Conservation (phyloP, 2,113 vertebrate genomes). For the Odocoileus virginianus region DNA sequence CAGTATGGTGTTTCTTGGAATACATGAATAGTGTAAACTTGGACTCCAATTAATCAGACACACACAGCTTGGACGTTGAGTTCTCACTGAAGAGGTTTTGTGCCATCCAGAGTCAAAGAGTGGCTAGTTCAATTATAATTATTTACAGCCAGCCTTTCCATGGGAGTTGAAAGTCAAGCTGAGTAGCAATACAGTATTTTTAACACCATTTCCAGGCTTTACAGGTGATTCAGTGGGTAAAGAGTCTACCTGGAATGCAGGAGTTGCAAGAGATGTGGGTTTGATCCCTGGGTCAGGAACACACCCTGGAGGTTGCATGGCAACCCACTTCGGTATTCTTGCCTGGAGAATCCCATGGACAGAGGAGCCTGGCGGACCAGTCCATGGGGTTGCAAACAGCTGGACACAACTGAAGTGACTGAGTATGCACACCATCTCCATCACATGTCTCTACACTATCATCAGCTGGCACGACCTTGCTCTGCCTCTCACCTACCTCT, state of each 20-base stretch:
- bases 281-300: background rate
- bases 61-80: background rate
- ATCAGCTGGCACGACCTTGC: too few species aligned
- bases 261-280: background rate
- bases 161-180: background rate
- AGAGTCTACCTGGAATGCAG: background rate
- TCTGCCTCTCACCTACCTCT: background rate
- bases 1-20: background rate
- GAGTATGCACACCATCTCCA: background rate
- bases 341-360: background rate
- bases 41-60: background rate
- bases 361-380: background rate
- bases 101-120: background rate
- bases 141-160: background rate
- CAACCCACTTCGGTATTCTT: background rate
- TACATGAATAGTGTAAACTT: background rate
- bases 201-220: background rate
- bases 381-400: background rate
- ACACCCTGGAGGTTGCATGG: background rate
- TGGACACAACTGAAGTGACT: background rate
- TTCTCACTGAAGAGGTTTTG: background rate
- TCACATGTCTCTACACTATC: accelerated
- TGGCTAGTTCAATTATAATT: background rate
- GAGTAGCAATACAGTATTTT: background rate
- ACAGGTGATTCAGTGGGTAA: background rate